Conservation (phyloP, 2,113 vertebrate genomes). For the Oenanthe melanoleuca region DNA sequence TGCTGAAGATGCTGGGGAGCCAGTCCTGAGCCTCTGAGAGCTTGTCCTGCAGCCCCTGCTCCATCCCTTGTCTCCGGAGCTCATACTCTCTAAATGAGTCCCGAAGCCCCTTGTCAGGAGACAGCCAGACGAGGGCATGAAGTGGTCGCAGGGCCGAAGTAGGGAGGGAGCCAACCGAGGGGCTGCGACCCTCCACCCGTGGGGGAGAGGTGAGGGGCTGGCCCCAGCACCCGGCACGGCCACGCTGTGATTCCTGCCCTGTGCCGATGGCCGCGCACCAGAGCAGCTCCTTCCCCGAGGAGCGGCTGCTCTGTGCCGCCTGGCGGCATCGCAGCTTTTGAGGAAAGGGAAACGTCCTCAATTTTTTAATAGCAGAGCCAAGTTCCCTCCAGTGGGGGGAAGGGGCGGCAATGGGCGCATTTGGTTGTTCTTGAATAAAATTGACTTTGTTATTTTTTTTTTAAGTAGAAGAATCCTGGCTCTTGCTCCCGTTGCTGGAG, state of each 20-base stretch:
- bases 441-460: background rate
- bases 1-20: background rate
- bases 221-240: rapidly evolving
- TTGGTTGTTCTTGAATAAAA: constrained; percentile 58
- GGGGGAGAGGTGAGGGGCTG: background rate
- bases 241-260: background rate
- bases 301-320: background rate
- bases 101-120: too few relatives aligned
- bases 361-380: background rate
- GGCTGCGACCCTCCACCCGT: rapidly evolving
- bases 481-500: background rate
- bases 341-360: background rate
- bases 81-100: background rate
- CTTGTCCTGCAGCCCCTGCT: rapidly evolving
- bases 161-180: background rate
- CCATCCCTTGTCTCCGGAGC: background rate
- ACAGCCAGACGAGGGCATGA: rapidly evolving
- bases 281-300: background rate
- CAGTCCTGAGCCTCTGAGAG: background rate
- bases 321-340: background rate
- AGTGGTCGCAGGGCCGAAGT: background rate
- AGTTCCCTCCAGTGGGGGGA: background rate
- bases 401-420: background rate
- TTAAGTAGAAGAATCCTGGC: background rate
- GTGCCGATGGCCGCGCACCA: background rate